Evolutionary conservation across 2,888 invertebrate genomes (phyloP).

Genomic region (Mesopsocus fuscifrons): DNA sequence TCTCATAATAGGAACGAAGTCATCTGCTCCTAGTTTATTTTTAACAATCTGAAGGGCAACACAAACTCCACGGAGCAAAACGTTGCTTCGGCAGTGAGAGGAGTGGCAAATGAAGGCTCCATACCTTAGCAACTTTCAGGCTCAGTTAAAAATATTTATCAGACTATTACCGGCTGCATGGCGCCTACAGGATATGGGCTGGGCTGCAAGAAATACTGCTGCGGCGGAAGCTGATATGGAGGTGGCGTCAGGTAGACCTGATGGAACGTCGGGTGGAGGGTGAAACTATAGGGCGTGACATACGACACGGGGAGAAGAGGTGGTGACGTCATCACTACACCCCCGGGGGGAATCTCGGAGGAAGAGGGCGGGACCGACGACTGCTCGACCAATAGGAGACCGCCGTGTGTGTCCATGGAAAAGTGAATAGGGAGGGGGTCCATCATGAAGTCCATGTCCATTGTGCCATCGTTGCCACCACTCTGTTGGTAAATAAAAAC

Average conservation of each 20-base stretch:
- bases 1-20: too few species aligned
- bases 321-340: not conserved
- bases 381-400: constrained; percentile 31
- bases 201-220: constrained; percentile 15
- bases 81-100: constrained; percentile 12
- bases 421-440: constrained; percentile 29
- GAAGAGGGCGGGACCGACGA: constrained; percentile 28
- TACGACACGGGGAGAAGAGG: constrained; percentile 32
- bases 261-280: constrained; percentile 34
- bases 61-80: too few species aligned
- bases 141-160: too few species aligned
- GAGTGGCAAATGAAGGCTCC: too few species aligned
- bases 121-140: too few species aligned
- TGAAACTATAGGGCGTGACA: constrained; percentile 46
- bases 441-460: constrained; percentile 36
- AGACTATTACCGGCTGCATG: constrained; percentile 14
- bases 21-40: too few species aligned
- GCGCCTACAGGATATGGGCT: not conserved
- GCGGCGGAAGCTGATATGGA: constrained; percentile 33
- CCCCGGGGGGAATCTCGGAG: constrained; percentile 16
- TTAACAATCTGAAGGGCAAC: too few species aligned
- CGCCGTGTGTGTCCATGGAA: constrained; percentile 18
- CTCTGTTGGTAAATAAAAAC: constrained; percentile 28
- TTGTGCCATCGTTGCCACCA: constrained; percentile 39
- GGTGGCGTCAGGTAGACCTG: constrained; percentile 26